Evolutionary conservation across 2,888 invertebrate species (phyloP).

Genomic region (Chironomus riparius): DNA sequence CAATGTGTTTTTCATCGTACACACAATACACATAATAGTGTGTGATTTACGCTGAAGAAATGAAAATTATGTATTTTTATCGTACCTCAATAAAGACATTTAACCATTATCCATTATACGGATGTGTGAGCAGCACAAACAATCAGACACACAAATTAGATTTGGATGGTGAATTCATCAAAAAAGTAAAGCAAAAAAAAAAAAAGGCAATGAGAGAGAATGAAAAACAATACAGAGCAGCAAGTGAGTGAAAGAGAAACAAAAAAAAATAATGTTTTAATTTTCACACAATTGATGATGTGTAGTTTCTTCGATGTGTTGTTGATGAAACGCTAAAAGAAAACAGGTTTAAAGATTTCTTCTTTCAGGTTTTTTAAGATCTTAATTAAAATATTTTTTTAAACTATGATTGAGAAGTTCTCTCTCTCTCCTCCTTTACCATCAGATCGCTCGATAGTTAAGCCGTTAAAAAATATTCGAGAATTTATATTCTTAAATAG

Average conservation of each 20-base stretch:
- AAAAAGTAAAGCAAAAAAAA: not conserved
- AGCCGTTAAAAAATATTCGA: no score
- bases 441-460: not conserved
- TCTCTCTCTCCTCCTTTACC: not conserved
- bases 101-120: conserved; percentile 21
- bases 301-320: conserved; percentile 13
- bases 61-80: not conserved
- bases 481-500: not conserved
- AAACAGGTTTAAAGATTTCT: conserved; percentile 16
- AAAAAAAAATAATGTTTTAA: conserved; percentile 24
- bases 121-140: conserved; percentile 11
- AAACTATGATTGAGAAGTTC: not conserved
- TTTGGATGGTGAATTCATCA: conserved; percentile 21
- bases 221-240: not conserved
- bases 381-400: conserved; percentile 11
- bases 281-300: conserved; percentile 25
- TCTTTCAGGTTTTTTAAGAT: conserved; percentile 19
- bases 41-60: conserved; percentile 19
- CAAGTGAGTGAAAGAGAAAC: not conserved
- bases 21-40: not conserved
- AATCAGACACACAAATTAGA: conserved; percentile 21
- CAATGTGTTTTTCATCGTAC: not conserved
- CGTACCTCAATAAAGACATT: conserved; percentile 21
- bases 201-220: no score
- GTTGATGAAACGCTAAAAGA: not conserved